Base-by-base conservation (phyloP, 2,888 invertebrate species). In the Zaprionus bogoriensis region DNA sequence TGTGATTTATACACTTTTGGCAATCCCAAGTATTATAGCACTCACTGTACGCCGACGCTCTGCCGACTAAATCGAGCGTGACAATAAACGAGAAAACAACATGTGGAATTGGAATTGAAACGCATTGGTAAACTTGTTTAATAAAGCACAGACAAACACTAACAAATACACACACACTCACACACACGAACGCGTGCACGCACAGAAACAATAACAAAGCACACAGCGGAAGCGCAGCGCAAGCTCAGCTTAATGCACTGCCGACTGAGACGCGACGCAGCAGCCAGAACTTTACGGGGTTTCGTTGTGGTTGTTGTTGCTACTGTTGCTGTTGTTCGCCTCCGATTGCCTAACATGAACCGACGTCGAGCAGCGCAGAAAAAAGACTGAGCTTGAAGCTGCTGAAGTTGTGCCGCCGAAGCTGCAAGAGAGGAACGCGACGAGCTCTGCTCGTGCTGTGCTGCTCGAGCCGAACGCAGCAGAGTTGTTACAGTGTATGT, bases 71-170 rank as follows among this genome's bases (percentile, higher is more conserved):
- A 81, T 83, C 77, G 69, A 77, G 77, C 80, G 74, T 78, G 65
- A 74, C 74, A 73, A 74, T 70, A 70, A 77, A 63, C 74, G 70
- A 63, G 12, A 36, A 36, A 74, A 66, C 63, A 73, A 73, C 45
- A 71, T 57, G 41, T 69, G 22, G 23, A 53, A 74, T 50, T 60
- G 59, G 57, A 80, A 81, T 78, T 77, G 55, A 69, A 77, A 74
- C 77, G 78, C 74, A 72, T 72, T 74, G 74, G 61, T 78, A 78
- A 81, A 79, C 80, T 79, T 79, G 81, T 79, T 78, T 62, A 54
- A 59, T 61, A 53, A 59, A 47, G 42, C 48, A 51, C 53, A 39
- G 39, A 57, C 32, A 55, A 12, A 47, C 41, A 59, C 32, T 39
- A 38, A 41, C 36, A 36, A 30, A 46, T 19, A 53, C 30, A 51